Evolutionary conservation across 2,113 vertebrate genomes (phyloP), one percentile per base, ranked within the genome.

Genomic region (Microtus ochrogaster): DNA sequence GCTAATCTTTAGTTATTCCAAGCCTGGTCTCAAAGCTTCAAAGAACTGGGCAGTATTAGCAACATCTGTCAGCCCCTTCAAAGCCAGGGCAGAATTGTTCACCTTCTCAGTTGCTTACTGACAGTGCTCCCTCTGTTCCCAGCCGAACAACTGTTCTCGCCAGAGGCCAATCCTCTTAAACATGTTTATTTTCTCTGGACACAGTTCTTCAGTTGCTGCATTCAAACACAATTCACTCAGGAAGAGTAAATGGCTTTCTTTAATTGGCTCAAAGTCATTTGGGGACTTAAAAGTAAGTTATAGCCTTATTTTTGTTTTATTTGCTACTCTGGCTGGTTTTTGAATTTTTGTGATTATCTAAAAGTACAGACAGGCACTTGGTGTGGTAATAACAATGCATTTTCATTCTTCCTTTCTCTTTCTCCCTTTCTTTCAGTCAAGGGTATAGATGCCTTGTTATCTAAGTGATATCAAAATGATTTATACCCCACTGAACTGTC

Each of bases 141-240:
- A 96, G 58, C 79, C 58, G 13, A 93, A 41, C 33, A 90, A 47
- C 26, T 94, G 36, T 92, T 92, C 68, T 92, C 91, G 14, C 63
- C 58, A 52, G 92, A 92, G 63, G 68, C 85, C 66, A 52, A 39
- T 41, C 36, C 49, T 74, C 49, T 30, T 39, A 52, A 33, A 19
- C n/a, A 84, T 10, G 39, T 36, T 86, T 68, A n/a, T 49, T 72
- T 88, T 89, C 70, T 73, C 70, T 30, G 3, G 24, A 73, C 49
- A 70, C 22, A 58, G n/a, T 19, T 89, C 49, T 95, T 96, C 52
- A 47, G 76, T 36, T 78, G 73, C 28, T 91, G 39, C 72, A 91
- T 55, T 73, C 33, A 89, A 90, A 94, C 49, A 95, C 65, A 83
- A 39, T 63, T 65, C 81, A 93, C 44, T 94, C n/a, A 66, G 44